Conservation (phyloP, 2,888 invertebrate genomes). For the Phalera bucephala region DNA sequence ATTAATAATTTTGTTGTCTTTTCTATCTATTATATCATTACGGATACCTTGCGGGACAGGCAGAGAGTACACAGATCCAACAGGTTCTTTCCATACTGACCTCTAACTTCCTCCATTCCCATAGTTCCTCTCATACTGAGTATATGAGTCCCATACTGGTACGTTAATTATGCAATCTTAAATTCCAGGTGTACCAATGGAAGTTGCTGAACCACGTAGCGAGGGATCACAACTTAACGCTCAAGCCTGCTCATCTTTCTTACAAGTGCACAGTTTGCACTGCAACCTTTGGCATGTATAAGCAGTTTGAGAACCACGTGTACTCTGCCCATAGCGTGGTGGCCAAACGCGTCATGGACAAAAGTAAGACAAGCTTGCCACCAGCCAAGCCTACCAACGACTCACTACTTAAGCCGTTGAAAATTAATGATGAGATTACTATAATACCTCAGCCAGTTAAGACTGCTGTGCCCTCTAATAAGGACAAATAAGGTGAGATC, state of each 20-base stretch:
- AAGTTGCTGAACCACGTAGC: constrained; percentile 96
- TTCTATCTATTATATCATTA: too few species aligned
- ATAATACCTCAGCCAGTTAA: constrained; percentile 92
- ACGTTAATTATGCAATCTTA: too few species aligned
- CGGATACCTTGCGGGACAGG: too few species aligned
- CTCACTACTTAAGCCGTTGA: constrained; percentile 87
- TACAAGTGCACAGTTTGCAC: constrained; percentile 98
- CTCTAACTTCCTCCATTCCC: too few species aligned
- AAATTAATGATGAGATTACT: constrained; percentile 95
- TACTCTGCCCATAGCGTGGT: constrained; percentile 96
- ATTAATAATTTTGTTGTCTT: too few species aligned
- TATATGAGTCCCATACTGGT: too few species aligned
- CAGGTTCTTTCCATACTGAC: too few species aligned
- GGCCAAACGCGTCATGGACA: constrained; percentile 86
- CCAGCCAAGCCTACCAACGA: constrained; percentile 40
- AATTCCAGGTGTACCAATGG: constrained; percentile 93
- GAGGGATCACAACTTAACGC: constrained; percentile 94
- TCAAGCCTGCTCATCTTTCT: constrained; percentile 96
- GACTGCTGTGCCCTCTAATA: constrained; percentile 35
- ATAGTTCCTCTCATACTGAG: too few species aligned
- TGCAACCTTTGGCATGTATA: constrained; percentile 97
- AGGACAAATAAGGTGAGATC: constrained; percentile 56
- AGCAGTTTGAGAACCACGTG: constrained; percentile 96
- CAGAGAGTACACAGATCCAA: too few species aligned
- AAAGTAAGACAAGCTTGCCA: constrained; percentile 51